Evolutionary conservation across 2,888 invertebrate species (phyloP).

Genomic region (Tenthredo amoena): DNA sequence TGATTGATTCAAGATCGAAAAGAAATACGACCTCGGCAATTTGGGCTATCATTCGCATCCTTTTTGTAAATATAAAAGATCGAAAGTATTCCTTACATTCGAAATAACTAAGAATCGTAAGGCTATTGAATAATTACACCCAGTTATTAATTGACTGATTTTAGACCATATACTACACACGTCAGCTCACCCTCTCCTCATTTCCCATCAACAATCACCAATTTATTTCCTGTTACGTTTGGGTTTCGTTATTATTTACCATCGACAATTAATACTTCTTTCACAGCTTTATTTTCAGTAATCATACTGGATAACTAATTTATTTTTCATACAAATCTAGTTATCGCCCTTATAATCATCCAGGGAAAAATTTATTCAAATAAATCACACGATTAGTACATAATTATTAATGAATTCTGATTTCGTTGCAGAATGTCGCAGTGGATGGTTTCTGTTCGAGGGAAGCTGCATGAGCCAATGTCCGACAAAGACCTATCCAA

Average conservation of each 20-base stretch:
- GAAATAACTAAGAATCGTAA: neutral
- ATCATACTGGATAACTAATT: neutral
- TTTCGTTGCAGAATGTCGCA: conserved; percentile 84
- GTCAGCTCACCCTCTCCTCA: neutral
- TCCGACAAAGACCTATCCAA: conserved; percentile 75
- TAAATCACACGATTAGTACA: neutral
- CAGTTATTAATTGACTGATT: neutral
- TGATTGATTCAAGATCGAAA: neutral
- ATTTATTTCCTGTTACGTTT: neutral
- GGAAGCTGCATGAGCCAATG: conserved; percentile 83
- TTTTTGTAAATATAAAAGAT: neutral
- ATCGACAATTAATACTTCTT: neutral
- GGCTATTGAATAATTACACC: neutral
- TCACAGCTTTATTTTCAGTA: neutral
- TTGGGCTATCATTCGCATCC: neutral
- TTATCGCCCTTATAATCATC: neutral
- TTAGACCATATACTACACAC: neutral
- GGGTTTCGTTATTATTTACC: neutral
- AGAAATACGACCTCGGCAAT: neutral
- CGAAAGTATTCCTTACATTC: neutral
- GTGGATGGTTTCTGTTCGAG: conserved; percentile 82
- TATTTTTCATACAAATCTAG: neutral
- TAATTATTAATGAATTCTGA: conserved; percentile 58
- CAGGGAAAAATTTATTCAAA: neutral
- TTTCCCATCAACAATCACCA: neutral